These are phyloP conservation scores for Oplegnathus fasciatus DNA, from an alignment of 2,113 vertebrate genomes.

Conservation along the genomic window DNA sequence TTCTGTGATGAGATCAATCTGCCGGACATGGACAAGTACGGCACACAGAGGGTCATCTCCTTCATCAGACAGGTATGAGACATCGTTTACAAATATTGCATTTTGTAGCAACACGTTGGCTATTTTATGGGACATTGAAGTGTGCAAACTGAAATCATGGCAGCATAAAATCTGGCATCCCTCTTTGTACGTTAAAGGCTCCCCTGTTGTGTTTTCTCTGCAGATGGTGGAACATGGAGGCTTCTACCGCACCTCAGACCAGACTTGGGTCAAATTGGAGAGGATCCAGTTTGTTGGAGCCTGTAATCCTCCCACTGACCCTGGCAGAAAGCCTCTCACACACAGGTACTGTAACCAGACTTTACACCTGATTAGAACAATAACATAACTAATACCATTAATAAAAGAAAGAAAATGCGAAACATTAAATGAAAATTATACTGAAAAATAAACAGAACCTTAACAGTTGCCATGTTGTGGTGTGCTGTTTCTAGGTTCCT, in stretches of 20 bases:
- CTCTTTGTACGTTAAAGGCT: not conserved
- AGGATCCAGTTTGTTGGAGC: conserved; percentile 99
- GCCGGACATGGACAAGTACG: conserved; percentile 99
- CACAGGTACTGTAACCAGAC: conserved; percentile 87
- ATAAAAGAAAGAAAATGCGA: not conserved
- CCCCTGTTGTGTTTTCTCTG: not conserved
- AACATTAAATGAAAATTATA: not conserved
- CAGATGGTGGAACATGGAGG: conserved; percentile 99
- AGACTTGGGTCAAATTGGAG: conserved; percentile 98
- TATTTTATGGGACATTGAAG: not conserved
- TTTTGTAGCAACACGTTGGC: no score
- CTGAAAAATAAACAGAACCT: not conserved
- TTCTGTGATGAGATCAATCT: conserved; percentile 99
- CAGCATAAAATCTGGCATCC: not conserved
- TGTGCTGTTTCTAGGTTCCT: conserved; percentile 87
- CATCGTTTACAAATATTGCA: not conserved
- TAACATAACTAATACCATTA: not conserved
- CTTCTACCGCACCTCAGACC: conserved; percentile 97
- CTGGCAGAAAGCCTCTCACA: conserved; percentile 96
- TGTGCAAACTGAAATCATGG: not conserved
- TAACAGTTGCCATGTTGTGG: not conserved
- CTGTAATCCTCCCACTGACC: conserved; percentile 98
- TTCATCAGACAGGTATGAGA: conserved; percentile 95
- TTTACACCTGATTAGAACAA: not conserved
- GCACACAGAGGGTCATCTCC: conserved; percentile 98